Evolutionary conservation across 2,888 invertebrate genomes (phyloP), one percentile per base, ranked within the genome.

Genomic region (Arctia plantaginis): DNA sequence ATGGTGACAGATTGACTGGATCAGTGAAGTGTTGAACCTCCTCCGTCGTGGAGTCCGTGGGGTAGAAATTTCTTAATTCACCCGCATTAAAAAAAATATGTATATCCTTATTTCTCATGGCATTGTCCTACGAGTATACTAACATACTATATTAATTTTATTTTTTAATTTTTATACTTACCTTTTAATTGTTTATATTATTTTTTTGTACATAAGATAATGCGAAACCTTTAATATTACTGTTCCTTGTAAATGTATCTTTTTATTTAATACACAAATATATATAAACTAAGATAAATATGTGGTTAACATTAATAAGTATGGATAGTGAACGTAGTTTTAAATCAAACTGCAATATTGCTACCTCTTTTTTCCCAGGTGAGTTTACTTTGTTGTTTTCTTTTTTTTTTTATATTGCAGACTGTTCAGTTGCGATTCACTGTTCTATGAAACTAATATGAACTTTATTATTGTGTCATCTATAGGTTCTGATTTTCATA

Each of bases 271-370:
- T 59, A 59, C 15, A 59, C 15, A 59, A 15, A 65, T 47, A 68
- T 71, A 78, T 80, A 80, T 80, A 76, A 78, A 75, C 84, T 84
- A 73, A 47, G 20, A 18, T 18, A n/a, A n/a, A n/a, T n/a, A n/a
- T n/a, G n/a, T n/a, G n/a, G n/a, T n/a, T n/a, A n/a, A n/a, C n/a
- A n/a, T n/a, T n/a, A n/a, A n/a, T n/a, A n/a, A n/a, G n/a, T n/a
- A n/a, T n/a, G n/a, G n/a, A n/a, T n/a, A n/a, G 82, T 83, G 83
- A 86, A 89, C 88, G 88, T 84, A 91, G 91, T 92, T 93, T 91
- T 92, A 93, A 94, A 94, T 95, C 92, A 92, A 94, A 91, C 78
- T 82, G 89, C 92, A 89, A 92, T 93, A 92, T 93, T 90, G 92
- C 90, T 88, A 83, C 85, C 86, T 76, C 82, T 83, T 74, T 76